Evolutionary conservation across 1,140 invertebrate species (phyloP), one percentile per base, ranked within the genome.

Genomic region (Pseudobourletiella spinata): DNA sequence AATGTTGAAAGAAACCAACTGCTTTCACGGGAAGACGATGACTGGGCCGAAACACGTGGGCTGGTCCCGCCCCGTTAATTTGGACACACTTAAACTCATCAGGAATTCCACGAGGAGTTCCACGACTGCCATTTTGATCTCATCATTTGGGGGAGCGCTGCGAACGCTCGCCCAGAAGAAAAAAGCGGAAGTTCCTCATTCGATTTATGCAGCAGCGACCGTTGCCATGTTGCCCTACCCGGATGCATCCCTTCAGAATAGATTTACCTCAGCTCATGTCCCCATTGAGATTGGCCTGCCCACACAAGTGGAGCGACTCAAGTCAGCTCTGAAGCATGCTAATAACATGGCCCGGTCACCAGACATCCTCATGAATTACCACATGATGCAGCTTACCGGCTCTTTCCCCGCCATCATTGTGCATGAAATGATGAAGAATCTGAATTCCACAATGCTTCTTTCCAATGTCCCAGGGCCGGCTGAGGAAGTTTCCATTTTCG

Each of bases 381-480:
- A 62, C 35, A 26, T 64, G 28, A 68, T 68, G 56, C 32, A 57
- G 6, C 18, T 61, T 15, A 43, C 52, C 15, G 66, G 66, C 29
- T 25, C 63, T 3, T 35, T 65, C 8, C 66, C 66, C 4, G 51
- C 30, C 6, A 15, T 30, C 1, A 15, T 57, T 14, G 28, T 59
- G n/a, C 51, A 59, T 15, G 44, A 35, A 11, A 35, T 65, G 14
- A 55, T 59, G 25, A 35, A 55, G 20, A 55, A 51, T 44, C 42
- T 51, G 30, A 59, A 68, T 59, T 52, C 60, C 26, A 68, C 63
- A 0, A 25, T 68, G 20, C 26, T 63, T 0, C 43, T 68, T 2
- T 62, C 62, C 11, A 68, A 68, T 68, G 56, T 68, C 20, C 66
- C 66, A 2, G 66, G 66, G 26, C 63, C 66, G 15, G 56, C 57